These are phyloP conservation scores for Lacerta agilis DNA, from an alignment of 2,797 vertebrate species.

Conservation along the genomic window DNA sequence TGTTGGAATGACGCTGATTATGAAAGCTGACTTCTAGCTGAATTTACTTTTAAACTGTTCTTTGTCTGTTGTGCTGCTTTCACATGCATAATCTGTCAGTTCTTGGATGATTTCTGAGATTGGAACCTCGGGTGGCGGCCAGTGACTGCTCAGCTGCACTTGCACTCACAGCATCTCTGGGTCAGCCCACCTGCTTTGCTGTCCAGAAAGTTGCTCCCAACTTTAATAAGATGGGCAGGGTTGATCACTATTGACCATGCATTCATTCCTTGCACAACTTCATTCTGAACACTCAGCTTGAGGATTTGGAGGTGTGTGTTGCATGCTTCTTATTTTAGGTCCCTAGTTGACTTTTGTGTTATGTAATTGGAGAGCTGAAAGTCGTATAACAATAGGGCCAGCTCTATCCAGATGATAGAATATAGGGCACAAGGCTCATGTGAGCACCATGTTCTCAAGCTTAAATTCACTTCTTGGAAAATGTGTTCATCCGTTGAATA, in stretches of 20 bases:
- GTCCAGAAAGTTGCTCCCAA: constrained; percentile 45
- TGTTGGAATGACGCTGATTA: not conserved
- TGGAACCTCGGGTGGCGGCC: constrained; percentile 62
- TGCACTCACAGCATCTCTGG: constrained; percentile 65
- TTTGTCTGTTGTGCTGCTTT: constrained; percentile 22
- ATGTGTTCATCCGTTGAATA: not conserved
- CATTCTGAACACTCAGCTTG: not conserved
- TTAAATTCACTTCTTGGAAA: not conserved
- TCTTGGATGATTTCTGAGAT: constrained; percentile 50
- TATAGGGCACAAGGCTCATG: not conserved
- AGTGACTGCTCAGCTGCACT: constrained; percentile 52
- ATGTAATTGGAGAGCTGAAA: not conserved
- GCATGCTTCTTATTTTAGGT: not conserved
- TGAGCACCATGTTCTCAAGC: not conserved
- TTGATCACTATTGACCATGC: not conserved
- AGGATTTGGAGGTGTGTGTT: not conserved
- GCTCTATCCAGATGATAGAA: too few relatives aligned
- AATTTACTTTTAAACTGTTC: not conserved
- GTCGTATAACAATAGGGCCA: too few relatives aligned
- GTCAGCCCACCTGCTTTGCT: constrained; percentile 68
- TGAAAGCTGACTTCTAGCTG: constrained; percentile 20
- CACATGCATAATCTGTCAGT: constrained; percentile 50
- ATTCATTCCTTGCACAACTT: not conserved
- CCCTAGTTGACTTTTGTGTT: not conserved
- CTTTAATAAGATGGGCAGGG: not conserved